Conservation (phyloP, 2,888 invertebrate genomes). For the Microctonus brassicae region DNA sequence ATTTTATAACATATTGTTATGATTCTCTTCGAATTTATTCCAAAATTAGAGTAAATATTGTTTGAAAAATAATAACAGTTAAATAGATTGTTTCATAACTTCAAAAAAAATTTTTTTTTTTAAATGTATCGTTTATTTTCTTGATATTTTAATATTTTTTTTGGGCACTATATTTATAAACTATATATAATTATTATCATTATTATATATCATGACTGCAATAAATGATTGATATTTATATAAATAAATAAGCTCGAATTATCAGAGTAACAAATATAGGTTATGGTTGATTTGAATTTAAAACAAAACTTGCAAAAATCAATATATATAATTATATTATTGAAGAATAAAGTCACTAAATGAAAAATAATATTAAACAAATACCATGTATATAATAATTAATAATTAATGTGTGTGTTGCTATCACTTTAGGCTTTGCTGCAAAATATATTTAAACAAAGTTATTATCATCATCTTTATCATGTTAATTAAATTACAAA, state of each 20-base stretch:
- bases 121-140: too few species aligned
- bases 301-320: too few species aligned
- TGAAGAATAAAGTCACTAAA: neutral
- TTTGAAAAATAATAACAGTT: too few species aligned
- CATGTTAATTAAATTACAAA: neutral
- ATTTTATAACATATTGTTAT: too few species aligned
- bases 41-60: too few species aligned
- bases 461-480: neutral
- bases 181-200: neutral
- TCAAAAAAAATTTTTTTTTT: too few species aligned
- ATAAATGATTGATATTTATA: neutral
- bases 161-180: too few species aligned
- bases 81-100: too few species aligned
- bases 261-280: neutral
- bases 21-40: too few species aligned
- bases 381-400: conserved; percentile 40
- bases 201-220: neutral
- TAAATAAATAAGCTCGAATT: neutral
- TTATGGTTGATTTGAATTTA: too few species aligned
- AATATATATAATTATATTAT: conserved; percentile 7
- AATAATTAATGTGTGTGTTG: conserved; percentile 12
- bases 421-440: conserved; percentile 41
- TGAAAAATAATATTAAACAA: conserved; percentile 35
- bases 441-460: conserved; percentile 37
- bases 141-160: too few species aligned